Base-by-base conservation (phyloP, 2,797 vertebrate genomes). In the Acanthopagrus latus region DNA sequence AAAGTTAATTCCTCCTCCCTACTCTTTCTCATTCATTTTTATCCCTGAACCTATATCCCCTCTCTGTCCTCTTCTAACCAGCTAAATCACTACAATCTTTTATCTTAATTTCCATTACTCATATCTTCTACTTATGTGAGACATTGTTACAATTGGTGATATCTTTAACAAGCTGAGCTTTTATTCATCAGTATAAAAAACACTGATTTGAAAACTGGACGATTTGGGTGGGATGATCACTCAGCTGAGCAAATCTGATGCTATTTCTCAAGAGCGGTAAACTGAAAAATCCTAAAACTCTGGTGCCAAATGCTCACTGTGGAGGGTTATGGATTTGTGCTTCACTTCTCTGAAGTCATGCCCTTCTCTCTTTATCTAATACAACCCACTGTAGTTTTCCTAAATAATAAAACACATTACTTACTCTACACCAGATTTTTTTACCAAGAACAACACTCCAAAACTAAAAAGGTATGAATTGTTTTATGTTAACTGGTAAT, bases 351-450 rank as follows among this genome's bases (percentile, higher is more conserved):
- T 67, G n/a, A 66, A 62, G 64, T 33, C 27, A 12, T 71, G 27
- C 48, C 67, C 4, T 10, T 66, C 64, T 50, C 38, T 74, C 48
- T 62, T 64, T n/a, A 55, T 54, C 68, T 62, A 43, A 55, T 76
- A 79, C 48, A 69, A 58, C 25, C 48, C 0, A 20, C 64, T 69
- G 51, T 3, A 17, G 76, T 65, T 75, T 27, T 27, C 23, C 54
- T 80, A 75, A 82, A 85, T 68, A 76, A 59, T 41, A 12, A 81
- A 74, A 64, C 29, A 38, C 23, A 56, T 80, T 55, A 60, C 16
- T 68, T 82, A 54, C 55, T 60, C 43, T 23, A 48, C 54, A 71
- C 18, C 21, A 67, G 25, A 79, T 58, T 71, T 58, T 58, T 71
- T 78, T 67, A 25, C 43, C n/a, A 27, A 16, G 21, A 52, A 27